These are phyloP conservation scores for Chloroceryle inda DNA, from an alignment of 2,797 vertebrate genomes.

Conservation along the genomic window DNA sequence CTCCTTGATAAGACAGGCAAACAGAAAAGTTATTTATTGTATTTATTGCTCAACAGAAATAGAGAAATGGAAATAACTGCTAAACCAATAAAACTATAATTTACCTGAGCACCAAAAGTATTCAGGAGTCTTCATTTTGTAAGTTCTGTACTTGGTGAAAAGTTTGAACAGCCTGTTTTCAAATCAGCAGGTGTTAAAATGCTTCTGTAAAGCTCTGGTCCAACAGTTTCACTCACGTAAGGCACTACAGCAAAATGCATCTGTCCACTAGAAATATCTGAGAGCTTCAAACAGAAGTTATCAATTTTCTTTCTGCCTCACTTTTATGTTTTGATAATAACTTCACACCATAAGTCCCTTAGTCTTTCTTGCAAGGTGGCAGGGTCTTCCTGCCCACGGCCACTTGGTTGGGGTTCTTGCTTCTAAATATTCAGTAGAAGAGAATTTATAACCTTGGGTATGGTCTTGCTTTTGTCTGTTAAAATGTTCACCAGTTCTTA, in stretches of 20 bases:
- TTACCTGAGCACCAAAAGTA: not conserved
- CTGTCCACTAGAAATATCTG: not conserved
- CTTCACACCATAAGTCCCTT: not conserved
- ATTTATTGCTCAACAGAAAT: slow-evolving; percentile 49
- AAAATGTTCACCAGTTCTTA: not conserved
- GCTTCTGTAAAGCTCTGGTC: not conserved
- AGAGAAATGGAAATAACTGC: not conserved
- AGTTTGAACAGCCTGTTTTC: not conserved
- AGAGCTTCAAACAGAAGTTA: not conserved
- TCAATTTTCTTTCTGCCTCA: not conserved
- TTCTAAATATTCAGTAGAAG: not conserved
- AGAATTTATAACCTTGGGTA: not conserved
- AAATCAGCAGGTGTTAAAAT: not conserved
- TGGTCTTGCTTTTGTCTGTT: no score
- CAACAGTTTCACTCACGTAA: not conserved
- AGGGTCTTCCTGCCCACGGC: not conserved
- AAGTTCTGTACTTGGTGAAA: not conserved
- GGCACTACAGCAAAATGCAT: not conserved
- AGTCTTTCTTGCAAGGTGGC: not conserved
- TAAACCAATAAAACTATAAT: slow-evolving; percentile 40
- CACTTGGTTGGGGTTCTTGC: no score
- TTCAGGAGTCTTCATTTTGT: not conserved
- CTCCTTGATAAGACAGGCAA: not conserved
- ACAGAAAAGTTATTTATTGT: slow-evolving; percentile 62
- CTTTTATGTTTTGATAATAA: not conserved